Evolutionary conservation across 1,140 invertebrate species (phyloP).

Genomic region (Drosophila pseudoananassae): DNA sequence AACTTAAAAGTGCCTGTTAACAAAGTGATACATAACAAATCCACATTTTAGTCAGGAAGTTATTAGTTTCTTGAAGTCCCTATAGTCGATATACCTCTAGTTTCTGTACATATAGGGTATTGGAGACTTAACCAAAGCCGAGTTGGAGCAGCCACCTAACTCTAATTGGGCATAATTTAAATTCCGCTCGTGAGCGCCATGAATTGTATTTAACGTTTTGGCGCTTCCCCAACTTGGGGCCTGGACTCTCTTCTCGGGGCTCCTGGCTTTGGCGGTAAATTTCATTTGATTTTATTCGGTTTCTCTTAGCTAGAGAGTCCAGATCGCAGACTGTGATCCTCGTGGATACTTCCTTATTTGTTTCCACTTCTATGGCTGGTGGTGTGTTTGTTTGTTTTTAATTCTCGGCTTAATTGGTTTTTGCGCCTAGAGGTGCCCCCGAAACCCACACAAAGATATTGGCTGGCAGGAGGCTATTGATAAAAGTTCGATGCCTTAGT

Average conservation of each 20-base stretch:
- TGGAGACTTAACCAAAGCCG: slow-evolving; percentile 10
- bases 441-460: slow-evolving; percentile 33
- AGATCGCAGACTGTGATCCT: slow-evolving; percentile 54
- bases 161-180: slow-evolving; percentile 83
- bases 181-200: slow-evolving; percentile 81
- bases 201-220: slow-evolving; percentile 82
- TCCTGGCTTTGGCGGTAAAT: slow-evolving; percentile 65
- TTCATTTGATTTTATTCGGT: slow-evolving; percentile 79
- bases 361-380: slow-evolving; percentile 27
- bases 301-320: slow-evolving; percentile 40
- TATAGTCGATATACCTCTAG: not conserved
- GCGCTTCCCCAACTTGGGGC: slow-evolving; percentile 74
- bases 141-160: slow-evolving; percentile 64
- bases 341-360: slow-evolving; percentile 75
- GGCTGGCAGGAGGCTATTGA: slow-evolving; percentile 12
- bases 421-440: slow-evolving; percentile 62
- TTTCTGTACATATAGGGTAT: not conserved
- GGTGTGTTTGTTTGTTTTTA: slow-evolving; percentile 52
- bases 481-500: slow-evolving; percentile 70
- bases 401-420: slow-evolving; percentile 72
- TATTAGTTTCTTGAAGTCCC: not conserved
- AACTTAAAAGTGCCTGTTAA: not conserved
- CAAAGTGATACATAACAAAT: too few relatives aligned
- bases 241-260: slow-evolving; percentile 15
- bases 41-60: not conserved